Evolutionary conservation across 2,888 invertebrate genomes (phyloP).

Genomic region (Branchellion lobata): DNA sequence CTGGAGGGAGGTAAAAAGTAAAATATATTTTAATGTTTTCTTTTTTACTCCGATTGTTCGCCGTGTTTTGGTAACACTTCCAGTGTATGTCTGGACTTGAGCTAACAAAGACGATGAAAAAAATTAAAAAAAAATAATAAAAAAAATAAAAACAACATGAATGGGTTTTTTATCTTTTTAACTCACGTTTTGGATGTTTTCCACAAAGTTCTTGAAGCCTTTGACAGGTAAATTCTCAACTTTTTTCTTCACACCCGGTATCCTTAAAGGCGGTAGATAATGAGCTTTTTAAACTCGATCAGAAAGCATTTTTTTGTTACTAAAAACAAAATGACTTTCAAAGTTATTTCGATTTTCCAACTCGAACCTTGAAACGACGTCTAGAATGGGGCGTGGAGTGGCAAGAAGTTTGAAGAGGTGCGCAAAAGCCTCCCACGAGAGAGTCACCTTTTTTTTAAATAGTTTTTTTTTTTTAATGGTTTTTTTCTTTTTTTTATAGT

Average conservation of each 20-base stretch:
- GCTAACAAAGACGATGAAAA: too few species aligned
- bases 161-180: too few species aligned
- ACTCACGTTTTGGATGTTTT: conserved; percentile 21
- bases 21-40: background rate
- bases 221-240: background rate
- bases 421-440: background rate
- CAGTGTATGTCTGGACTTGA: background rate
- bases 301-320: too few species aligned
- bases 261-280: background rate
- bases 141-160: too few species aligned
- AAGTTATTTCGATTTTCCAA: too few species aligned
- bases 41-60: too few species aligned
- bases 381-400: conserved; percentile 11
- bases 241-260: conserved; percentile 11
- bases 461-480: conserved; percentile 2
- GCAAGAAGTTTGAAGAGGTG: conserved; percentile 30
- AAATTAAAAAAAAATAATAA: background rate
- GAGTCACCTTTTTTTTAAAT: conserved; percentile 5
- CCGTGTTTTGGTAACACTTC: background rate
- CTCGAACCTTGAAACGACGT: too few species aligned
- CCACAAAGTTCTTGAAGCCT: conserved; percentile 15
- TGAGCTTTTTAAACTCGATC: background rate
- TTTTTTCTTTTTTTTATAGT: conserved; percentile 1
- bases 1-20: background rate
- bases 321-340: too few species aligned